Conservation (phyloP, 2,113 vertebrate species). For the Cephalopholis sonnerati region DNA sequence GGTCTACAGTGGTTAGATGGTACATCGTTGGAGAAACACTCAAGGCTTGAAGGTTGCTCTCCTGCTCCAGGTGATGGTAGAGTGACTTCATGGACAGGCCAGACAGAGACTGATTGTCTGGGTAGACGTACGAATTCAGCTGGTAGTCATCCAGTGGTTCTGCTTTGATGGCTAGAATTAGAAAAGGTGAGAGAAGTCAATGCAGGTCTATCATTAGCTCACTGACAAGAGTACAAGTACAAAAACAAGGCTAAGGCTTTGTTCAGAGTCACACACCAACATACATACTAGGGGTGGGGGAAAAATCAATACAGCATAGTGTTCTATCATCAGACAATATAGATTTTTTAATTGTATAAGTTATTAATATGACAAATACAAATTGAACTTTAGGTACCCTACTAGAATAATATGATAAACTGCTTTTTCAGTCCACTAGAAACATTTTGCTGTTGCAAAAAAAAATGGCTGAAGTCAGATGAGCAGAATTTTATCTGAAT, state of each 20-base stretch:
- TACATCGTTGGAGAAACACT: conserved; percentile 85
- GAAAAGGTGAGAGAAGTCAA: conserved; percentile 58
- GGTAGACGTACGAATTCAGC: conserved; percentile 85
- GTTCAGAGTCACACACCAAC: too few relatives aligned
- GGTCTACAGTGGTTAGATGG: conserved; percentile 86
- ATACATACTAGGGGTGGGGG: too few relatives aligned
- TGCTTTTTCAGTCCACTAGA: too few relatives aligned
- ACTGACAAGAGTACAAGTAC: not conserved
- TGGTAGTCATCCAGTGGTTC: conserved; percentile 94
- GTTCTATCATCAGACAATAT: too few relatives aligned
- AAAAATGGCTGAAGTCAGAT: too few relatives aligned
- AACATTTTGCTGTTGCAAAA: too few relatives aligned
- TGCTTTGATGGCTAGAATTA: conserved; percentile 91
- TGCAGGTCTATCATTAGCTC: not conserved
- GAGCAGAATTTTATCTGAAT: too few relatives aligned
- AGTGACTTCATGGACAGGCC: conserved; percentile 88
- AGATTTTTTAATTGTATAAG: too few relatives aligned
- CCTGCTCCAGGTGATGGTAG: conserved; percentile 88
- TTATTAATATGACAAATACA: too few relatives aligned
- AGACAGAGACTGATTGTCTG: conserved; percentile 83
- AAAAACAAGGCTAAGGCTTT: not conserved
- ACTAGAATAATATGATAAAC: too few relatives aligned
- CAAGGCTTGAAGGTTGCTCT: conserved; percentile 86
- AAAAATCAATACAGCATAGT: too few relatives aligned
- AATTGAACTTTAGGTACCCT: too few relatives aligned